A percentile compares a stretch with the other conserved stretches of the same genome.
Conservation (phyloP, 30 jellyfish, hydroid and myxozoan species). For the Sanderia malayensis region DNA sequence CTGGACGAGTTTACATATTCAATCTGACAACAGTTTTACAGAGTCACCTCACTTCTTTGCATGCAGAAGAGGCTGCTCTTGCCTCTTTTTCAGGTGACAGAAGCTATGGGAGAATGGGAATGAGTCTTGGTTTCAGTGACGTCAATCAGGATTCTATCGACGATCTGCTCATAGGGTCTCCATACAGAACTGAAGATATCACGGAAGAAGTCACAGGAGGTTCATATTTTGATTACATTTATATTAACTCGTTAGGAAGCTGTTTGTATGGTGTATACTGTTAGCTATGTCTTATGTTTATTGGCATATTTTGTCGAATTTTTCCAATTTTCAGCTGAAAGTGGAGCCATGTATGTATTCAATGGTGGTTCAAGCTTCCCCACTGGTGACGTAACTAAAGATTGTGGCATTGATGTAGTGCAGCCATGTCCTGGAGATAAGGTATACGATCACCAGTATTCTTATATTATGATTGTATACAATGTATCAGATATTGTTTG, state of each 20-base stretch:
- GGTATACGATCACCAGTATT: too few relatives aligned
- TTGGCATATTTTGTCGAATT: too few relatives aligned
- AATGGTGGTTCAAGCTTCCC: slow-evolving; percentile 55
- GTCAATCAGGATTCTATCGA: slow-evolving; percentile 23
- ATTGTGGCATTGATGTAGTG: slow-evolving; percentile 43
- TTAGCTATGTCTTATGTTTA: too few relatives aligned
- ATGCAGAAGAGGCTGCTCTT: slow-evolving; percentile 19
- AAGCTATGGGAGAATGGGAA: slow-evolving; percentile 58
- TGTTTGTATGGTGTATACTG: too few relatives aligned
- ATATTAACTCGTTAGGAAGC: neutral
- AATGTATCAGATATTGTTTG: too few relatives aligned
- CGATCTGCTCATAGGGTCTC: slow-evolving; percentile 56
- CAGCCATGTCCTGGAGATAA: slow-evolving; percentile 59
- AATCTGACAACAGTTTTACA: slow-evolving; percentile 19
- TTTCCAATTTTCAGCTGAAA: slow-evolving; percentile 62
- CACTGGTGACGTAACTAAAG: slow-evolving; percentile 59
- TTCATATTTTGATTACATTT: neutral
- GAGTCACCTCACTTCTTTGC: neutral
- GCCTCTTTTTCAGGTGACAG: slow-evolving; percentile 67
- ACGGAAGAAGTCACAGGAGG: slow-evolving; percentile 72
- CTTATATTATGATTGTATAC: too few relatives aligned
- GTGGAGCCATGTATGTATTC: slow-evolving; percentile 69
- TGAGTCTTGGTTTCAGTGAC: slow-evolving; percentile 28
- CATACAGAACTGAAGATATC: slow-evolving; percentile 59
- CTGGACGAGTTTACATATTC: slow-evolving; percentile 55